phyloP scores from a whole-genome alignment of 2,113 vertebrate species.

The Micromys minutus region DNA sequence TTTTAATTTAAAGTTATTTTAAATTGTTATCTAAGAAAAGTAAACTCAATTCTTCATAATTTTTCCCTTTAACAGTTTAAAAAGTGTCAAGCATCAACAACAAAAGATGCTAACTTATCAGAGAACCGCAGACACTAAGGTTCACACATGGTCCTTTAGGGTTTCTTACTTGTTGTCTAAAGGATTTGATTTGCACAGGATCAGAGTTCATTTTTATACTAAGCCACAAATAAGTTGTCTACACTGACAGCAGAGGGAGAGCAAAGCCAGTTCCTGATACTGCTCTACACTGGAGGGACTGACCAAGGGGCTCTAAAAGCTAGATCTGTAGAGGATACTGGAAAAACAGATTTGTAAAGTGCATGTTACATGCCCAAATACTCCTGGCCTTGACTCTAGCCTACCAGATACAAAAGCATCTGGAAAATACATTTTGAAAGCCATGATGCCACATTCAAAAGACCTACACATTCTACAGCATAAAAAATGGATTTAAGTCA shows the following conservation, averaged over 20 bases:
- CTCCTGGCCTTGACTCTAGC: conserved; percentile 21
- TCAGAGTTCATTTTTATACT: conserved; percentile 51
- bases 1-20: conserved; percentile 55
- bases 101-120: background rate
- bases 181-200: conserved; percentile 35
- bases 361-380: conserved; percentile 18
- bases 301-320: conserved; percentile 36
- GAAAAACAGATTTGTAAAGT: conserved; percentile 27
- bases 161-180: conserved; percentile 33
- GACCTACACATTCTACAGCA: conserved; percentile 31
- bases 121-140: conserved; percentile 8
- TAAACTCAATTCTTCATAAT: conserved; percentile 42
- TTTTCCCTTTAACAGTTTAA: conserved; percentile 21
- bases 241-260: conserved; percentile 16
- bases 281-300: conserved; percentile 44
- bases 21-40: conserved; percentile 33
- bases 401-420: conserved; percentile 32
- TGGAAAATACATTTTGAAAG: conserved; percentile 44
- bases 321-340: conserved; percentile 42
- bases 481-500: conserved; percentile 48
- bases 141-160: background rate
- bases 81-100: background rate
- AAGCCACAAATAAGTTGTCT: conserved; percentile 42
- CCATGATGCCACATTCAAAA: conserved; percentile 24
- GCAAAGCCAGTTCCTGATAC: conserved; percentile 45